These are phyloP conservation scores for Cassiopea andromeda DNA, from an alignment of 30 jellyfish, hydroid and myxozoan genomes.

Conservation along the genomic window DNA sequence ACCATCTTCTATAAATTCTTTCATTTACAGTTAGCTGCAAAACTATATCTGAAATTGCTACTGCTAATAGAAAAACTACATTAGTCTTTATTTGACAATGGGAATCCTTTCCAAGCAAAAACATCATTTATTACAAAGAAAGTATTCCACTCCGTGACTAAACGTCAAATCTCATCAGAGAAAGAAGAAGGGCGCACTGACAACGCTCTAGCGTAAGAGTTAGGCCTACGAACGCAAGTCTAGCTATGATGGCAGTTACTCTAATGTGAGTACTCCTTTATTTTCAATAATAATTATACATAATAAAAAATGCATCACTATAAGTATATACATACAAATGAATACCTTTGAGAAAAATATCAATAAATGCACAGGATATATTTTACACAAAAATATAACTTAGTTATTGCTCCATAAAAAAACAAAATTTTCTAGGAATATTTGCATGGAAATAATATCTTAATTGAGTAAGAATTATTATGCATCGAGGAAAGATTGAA, in stretches of 20 bases:
- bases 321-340: neutral
- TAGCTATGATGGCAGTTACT: neutral
- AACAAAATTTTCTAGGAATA: neutral
- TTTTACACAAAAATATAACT: neutral
- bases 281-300: neutral
- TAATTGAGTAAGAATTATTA: neutral
- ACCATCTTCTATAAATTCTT: too few species aligned
- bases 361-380: neutral
- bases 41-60: too few species aligned
- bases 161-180: too few species aligned
- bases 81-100: too few species aligned
- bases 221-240: neutral
- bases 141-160: too few species aligned
- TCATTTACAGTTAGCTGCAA: too few species aligned
- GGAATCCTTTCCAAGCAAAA: too few species aligned
- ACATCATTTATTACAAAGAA: too few species aligned
- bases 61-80: too few species aligned
- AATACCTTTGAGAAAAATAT: neutral
- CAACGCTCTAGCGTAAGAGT: too few species aligned
- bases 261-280: neutral
- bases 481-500: too few species aligned
- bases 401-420: neutral
- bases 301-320: neutral
- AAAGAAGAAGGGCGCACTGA: too few species aligned
- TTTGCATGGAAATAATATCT: neutral